A percentile compares a stretch with the other conserved stretches of the same genome.
phyloP scores from a whole-genome alignment of 2,797 vertebrate genomes.

The Pseudochromis fuscus region DNA sequence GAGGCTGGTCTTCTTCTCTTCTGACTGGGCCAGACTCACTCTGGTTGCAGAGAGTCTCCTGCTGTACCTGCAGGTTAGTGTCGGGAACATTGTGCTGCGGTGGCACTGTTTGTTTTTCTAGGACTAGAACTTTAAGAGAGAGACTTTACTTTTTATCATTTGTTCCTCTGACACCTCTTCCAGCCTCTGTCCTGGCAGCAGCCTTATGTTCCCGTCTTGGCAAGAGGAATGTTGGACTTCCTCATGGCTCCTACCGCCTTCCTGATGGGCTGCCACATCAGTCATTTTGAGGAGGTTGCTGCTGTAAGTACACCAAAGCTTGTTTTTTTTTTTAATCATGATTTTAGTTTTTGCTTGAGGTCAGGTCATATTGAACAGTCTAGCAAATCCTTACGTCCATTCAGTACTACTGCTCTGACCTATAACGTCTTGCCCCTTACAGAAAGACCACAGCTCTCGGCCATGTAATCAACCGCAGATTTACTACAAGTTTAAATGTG shows the following conservation, averaged over 20 bases:
- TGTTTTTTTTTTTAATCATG: background rate
- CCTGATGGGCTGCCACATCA: slow-evolving; percentile 95
- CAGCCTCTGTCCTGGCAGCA: slow-evolving; percentile 96
- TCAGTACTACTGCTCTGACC: no score
- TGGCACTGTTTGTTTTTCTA: background rate
- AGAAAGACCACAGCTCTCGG: background rate
- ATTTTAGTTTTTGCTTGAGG: background rate
- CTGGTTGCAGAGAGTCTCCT: slow-evolving; percentile 92
- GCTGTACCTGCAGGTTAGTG: slow-evolving; percentile 86
- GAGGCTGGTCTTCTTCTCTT: slow-evolving; percentile 92
- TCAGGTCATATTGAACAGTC: background rate
- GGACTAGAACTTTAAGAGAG: background rate
- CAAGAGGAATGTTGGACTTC: slow-evolving; percentile 95
- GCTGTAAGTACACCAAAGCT: slow-evolving; percentile 63
- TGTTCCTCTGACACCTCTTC: slow-evolving; percentile 43
- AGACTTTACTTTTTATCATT: no score
- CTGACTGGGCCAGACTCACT: slow-evolving; percentile 92
- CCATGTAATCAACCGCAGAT: background rate
- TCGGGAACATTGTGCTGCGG: background rate
- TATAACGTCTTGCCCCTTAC: background rate
- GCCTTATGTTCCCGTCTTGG: slow-evolving; percentile 93
- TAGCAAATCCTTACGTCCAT: no score
- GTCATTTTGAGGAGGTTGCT: slow-evolving; percentile 91
- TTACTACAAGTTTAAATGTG: background rate
- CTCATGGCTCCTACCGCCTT: slow-evolving; percentile 97